A percentile compares a stretch with the other conserved stretches of the same genome.
These are phyloP conservation scores for Aurelia sp. DNA, from an alignment of 30 jellyfish, hydroid and myxozoan genomes.

Conservation along the genomic window DNA sequence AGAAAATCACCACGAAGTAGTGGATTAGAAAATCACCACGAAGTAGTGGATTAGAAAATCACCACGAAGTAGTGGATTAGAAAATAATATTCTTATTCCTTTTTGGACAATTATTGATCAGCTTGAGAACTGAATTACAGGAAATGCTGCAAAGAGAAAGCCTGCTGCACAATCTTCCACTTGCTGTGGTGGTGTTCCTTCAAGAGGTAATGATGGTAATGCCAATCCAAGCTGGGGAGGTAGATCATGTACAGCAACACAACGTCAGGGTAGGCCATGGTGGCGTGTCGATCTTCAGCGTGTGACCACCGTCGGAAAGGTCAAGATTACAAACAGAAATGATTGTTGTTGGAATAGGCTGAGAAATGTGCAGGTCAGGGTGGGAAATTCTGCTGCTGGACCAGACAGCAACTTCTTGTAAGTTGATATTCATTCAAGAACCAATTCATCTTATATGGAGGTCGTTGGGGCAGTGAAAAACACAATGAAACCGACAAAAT, in stretches of 20 bases:
- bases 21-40: no score
- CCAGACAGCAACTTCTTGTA: slow-evolving; percentile 41
- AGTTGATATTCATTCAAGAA: background rate
- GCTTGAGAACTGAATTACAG: background rate
- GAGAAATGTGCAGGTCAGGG: slow-evolving; percentile 27
- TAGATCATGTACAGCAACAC: slow-evolving; percentile 54
- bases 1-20: no score
- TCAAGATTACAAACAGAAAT: slow-evolving; percentile 33
- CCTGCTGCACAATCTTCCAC: slow-evolving; percentile 66
- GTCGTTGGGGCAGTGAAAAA: no score
- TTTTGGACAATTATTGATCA: no score
- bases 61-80: no score
- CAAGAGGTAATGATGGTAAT: slow-evolving; percentile 65
- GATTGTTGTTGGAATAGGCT: slow-evolving; percentile 60
- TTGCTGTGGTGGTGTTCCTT: slow-evolving; percentile 54
- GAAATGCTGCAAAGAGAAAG: slow-evolving; percentile 56
- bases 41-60: no score
- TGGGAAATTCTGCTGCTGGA: slow-evolving; percentile 35
- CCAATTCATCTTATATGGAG: no score
- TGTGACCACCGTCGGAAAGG: slow-evolving; percentile 15
- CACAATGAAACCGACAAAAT: no score
- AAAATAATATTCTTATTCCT: no score
- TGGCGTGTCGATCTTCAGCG: slow-evolving; percentile 67
- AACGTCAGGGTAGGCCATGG: slow-evolving; percentile 54
- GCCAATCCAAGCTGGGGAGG: slow-evolving; percentile 36